Evolutionary conservation across 2,113 vertebrate genomes (phyloP).

Genomic region (Podarcis cretensis): DNA sequence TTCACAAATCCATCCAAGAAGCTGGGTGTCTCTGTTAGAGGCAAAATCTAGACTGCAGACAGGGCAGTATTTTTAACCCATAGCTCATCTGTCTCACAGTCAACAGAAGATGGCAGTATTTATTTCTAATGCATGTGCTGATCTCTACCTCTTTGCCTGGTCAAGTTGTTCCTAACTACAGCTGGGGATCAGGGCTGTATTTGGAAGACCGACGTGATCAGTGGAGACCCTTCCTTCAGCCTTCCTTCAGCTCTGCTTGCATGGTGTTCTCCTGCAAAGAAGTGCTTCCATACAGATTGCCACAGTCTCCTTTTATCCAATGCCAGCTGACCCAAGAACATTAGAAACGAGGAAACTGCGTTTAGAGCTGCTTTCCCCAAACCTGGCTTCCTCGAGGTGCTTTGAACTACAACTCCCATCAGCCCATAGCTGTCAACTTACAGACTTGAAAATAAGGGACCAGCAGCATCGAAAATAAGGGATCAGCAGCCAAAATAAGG

Average conservation of each 20-base stretch:
- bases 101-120: conserved; percentile 25
- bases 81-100: not conserved
- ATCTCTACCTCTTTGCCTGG: not conserved
- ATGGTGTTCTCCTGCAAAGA: too few species aligned
- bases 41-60: not conserved
- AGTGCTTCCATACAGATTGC: too few species aligned
- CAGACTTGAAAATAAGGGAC: too few species aligned
- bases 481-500: too few species aligned
- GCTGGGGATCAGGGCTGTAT: not conserved
- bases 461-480: too few species aligned
- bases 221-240: too few species aligned
- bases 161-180: too few species aligned
- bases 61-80: not conserved
- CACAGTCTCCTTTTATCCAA: not conserved
- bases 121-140: not conserved
- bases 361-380: not conserved
- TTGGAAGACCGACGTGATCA: not conserved
- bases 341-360: not conserved
- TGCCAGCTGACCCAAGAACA: not conserved
- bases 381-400: too few species aligned
- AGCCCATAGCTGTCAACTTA: not conserved
- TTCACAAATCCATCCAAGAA: not conserved
- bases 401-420: not conserved
- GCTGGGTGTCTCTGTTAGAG: not conserved
- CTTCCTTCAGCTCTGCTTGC: too few species aligned